Base-by-base conservation (phyloP, 2,797 vertebrate species). In the Etheostoma perlongum region DNA sequence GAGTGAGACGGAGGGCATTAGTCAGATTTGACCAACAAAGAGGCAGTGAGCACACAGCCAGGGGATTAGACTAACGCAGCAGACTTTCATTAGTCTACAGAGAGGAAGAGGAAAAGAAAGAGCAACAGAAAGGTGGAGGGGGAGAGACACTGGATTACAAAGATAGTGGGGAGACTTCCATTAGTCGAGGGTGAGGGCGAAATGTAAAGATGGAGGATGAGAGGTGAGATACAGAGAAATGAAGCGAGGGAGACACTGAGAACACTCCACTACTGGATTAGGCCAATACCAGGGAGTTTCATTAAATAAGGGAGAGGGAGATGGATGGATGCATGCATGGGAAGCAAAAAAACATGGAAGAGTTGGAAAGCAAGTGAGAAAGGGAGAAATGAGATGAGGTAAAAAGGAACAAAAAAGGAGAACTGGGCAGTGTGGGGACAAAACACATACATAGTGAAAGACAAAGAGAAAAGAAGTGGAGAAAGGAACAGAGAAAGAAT, bases 21-120 rank as follows among this genome's bases (percentile, higher is more conserved):
- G 94, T 93, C 90, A 94, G 92, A 96, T 95, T 91, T 93, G 93
- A 90, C 89, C 93, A 93, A 95, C 93, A 95, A 93, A 94, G 91
- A 86, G 81, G 85, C 87, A 81, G 88, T 79, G 77, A 91, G 91
- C 89, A 87, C 86, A 92, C 84, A 90, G 89, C 82, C 75, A 21
- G 75, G 80, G 92, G 93, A 95, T 95, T 95, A 95, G 92, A 92
- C 73, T 88, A 87, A 93, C 91, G 92, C 89, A 89, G 73, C 88
- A 90, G 91, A 90, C 88, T 94, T 94, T 92, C 91, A 95, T 94
- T 95, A 94, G 93, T 93, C 92, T 86, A 77, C 81, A 79, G 86
- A 85, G 90, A 93, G 84, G 81, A 85, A 85, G 86, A 76, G 75
- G 72, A 72, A 74, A 74, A 87, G 77, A 86, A 86, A 85, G 70